Base-by-base conservation (phyloP, 2,888 invertebrate genomes). In the Sphaerophoria rueppellii region DNA sequence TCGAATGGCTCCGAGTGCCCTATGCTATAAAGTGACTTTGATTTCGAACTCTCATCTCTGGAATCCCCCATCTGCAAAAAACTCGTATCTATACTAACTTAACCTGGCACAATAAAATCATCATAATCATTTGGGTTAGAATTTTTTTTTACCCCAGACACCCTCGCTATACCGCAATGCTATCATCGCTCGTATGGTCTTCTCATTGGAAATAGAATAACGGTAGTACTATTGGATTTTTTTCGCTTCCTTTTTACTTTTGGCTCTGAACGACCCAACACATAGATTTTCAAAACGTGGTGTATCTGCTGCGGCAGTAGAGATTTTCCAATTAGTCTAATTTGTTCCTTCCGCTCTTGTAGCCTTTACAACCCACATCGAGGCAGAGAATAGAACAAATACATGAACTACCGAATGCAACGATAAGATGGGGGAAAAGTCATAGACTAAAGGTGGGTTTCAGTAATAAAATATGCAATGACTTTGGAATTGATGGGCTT, bases 241-340 rank as follows among this genome's bases (percentile, higher is more conserved):
- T 7, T 40, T 40, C 4, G 9, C 4, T 55, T 55, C 55, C 71
- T 72, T 46, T 46, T 55, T 77, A 58, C 57, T 50, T 54, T 52
- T 35, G 32, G 35, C 50, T 65, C 5, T 46, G 58, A 60, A 52
- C 35, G 12, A 65, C 58, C 52, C 58, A 24, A 24, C 24, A 40
- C 54, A 55, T 50, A 60, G 12, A 50, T 32, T 9, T 54, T 63
- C 52, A 34, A 34, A 40, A 43, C 6, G 43, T 9, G 40, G 43
- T 52, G 72, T 74, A 78, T 75, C 77, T 71, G 82, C 76, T 72
- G 60, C 55, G 57, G 79, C 75, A 54, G 80, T 52, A 76, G 83
- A 86, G 85, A 87, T 86, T 87, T 87, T 87, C 87, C 87, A 87
- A 87, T 87, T 87, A 87, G 87, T 86, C 87, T 87, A 87, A 87